Percentiles rank a stretch among this genome's conserved stretches.
phyloP scores from a whole-genome alignment of 2,113 vertebrate genomes.

The Castor canadensis region DNA sequence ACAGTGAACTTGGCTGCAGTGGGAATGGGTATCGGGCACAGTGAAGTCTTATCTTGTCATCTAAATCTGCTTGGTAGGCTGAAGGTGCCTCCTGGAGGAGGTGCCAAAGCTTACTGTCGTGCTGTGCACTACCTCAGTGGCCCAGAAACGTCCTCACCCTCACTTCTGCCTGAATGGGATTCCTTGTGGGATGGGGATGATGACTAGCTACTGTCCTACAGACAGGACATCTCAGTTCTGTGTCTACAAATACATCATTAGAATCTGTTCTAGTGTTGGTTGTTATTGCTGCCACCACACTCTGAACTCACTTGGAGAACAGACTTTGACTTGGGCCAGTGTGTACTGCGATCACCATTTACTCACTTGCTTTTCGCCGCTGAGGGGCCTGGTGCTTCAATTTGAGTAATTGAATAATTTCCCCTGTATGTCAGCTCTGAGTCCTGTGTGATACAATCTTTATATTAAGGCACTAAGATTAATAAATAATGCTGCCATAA shows the following conservation, averaged over 20 bases:
- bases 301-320: too few species aligned
- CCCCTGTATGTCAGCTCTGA: neutral
- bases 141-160: neutral
- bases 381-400: neutral
- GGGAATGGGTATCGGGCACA: neutral
- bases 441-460: conserved; percentile 21
- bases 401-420: conserved; percentile 31
- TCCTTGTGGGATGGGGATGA: rapidly evolving
- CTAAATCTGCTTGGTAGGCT: neutral
- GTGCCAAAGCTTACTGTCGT: too few species aligned
- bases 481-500: neutral
- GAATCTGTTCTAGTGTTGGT: neutral
- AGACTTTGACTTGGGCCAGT: neutral
- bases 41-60: neutral
- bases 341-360: rapidly evolving
- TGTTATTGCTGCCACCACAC: neutral
- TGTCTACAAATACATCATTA: rapidly evolving
- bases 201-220: neutral
- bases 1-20: neutral
- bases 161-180: neutral
- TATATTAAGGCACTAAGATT: conserved; percentile 46
- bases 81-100: neutral
- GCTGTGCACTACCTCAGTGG: neutral
- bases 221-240: too few species aligned
- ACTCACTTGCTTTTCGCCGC: neutral